Conservation (phyloP, 2,888 invertebrate genomes). For the Leptopilina drosophilae region DNA sequence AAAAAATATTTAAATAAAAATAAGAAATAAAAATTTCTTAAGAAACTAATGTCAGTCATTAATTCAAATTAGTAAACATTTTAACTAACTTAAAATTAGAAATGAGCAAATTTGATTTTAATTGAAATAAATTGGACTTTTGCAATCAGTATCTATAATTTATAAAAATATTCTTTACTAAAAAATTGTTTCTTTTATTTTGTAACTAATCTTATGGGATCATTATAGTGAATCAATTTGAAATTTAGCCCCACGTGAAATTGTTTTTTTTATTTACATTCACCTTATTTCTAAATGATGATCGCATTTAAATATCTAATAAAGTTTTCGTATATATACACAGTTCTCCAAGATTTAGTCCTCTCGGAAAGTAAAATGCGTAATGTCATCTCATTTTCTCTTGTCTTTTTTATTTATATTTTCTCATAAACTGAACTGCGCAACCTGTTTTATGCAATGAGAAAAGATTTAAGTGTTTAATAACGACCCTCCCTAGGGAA, state of each 20-base stretch:
- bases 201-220: not conserved
- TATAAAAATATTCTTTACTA: no score
- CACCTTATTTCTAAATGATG: not conserved
- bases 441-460: conserved; percentile 52
- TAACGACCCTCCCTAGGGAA: conserved; percentile 57
- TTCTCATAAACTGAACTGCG: conserved; percentile 23
- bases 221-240: not conserved
- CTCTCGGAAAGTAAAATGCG: not conserved
- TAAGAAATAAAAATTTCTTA: no score
- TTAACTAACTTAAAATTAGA: no score
- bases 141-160: no score
- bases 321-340: conserved; percentile 1
- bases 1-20: no score
- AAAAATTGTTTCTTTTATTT: no score
- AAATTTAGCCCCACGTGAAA: not conserved
- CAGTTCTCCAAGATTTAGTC: not conserved
- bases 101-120: no score
- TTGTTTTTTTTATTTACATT: not conserved
- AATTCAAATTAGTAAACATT: no score
- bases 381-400: conserved; percentile 7
- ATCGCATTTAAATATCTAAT: conserved; percentile 5
- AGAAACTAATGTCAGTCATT: no score
- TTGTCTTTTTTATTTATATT: conserved; percentile 32
- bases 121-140: no score
- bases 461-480: conserved; percentile 69